A percentile compares a stretch with the other conserved stretches of the same genome.
phyloP scores from a whole-genome alignment of 1,140 invertebrate species.

The Radopholus similis region DNA sequence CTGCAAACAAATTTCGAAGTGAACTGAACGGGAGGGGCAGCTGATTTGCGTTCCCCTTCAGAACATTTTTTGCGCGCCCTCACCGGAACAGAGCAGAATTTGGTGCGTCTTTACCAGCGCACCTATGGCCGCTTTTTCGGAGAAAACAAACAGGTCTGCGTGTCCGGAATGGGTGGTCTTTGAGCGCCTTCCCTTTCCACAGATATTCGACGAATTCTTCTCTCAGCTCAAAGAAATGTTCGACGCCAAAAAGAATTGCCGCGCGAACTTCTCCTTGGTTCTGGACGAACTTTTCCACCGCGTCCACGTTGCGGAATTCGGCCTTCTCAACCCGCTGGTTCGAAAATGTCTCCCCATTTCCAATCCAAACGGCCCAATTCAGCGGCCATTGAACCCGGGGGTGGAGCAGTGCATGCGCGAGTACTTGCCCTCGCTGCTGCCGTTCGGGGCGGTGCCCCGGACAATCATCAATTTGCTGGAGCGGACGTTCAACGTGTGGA shows the following conservation, averaged over 20 bases:
- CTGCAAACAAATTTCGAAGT: constrained; percentile 1
- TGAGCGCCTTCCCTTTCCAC: background rate
- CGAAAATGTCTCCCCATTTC: background rate
- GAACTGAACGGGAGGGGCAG: background rate
- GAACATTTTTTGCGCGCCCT: background rate
- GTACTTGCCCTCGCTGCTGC: background rate
- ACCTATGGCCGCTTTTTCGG: constrained; percentile 15
- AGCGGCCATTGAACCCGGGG: background rate
- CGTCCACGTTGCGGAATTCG: constrained; percentile 16
- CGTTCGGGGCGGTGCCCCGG: constrained; percentile 5
- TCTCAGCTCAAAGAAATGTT: background rate
- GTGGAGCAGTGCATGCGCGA: constrained; percentile 7
- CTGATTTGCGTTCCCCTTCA: background rate
- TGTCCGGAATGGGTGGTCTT: background rate
- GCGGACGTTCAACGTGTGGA: constrained; percentile 11
- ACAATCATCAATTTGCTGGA: background rate
- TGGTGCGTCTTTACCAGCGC: background rate
- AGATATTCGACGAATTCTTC: background rate
- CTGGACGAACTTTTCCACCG: constrained; percentile 12
- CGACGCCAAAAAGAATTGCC: background rate
- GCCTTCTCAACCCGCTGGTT: constrained; percentile 15
- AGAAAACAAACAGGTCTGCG: constrained; percentile 9
- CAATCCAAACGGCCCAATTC: background rate
- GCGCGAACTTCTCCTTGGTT: background rate
- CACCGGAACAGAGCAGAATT: constrained; percentile 1